Evolutionary conservation across 2,113 vertebrate species (phyloP).

Genomic region (Hemiprocne comata): DNA sequence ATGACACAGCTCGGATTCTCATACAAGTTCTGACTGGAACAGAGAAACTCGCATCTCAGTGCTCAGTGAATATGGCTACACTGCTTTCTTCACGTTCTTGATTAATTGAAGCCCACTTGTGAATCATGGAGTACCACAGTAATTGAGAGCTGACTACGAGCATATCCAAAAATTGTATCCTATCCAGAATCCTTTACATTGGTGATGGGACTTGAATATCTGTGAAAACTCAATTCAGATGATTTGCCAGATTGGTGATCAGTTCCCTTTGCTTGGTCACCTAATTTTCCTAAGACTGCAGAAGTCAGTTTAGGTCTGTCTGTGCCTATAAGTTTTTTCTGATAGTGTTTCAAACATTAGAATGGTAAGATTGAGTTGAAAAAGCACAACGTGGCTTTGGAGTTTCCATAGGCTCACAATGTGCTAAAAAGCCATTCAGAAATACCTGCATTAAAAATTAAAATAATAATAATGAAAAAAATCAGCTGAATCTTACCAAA

Average conservation of each 20-base stretch:
- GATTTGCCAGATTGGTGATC: not conserved
- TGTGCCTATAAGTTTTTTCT: not conserved
- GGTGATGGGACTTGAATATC: not conserved
- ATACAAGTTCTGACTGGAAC: not conserved
- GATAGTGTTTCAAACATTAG: not conserved
- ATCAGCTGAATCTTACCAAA: not conserved
- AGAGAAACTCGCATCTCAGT: not conserved
- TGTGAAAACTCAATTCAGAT: not conserved
- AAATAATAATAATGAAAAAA: not conserved
- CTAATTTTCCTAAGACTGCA: not conserved
- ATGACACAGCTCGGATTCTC: not conserved
- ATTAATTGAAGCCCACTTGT: not conserved
- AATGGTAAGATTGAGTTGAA: not conserved
- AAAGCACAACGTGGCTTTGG: not conserved
- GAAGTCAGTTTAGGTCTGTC: not conserved
- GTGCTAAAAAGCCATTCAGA: not conserved
- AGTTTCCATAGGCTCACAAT: not conserved
- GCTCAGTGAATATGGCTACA: not conserved
- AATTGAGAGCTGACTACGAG: not conserved
- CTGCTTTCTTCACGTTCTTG: not conserved
- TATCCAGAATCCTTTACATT: not conserved
- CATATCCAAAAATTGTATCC: not conserved
- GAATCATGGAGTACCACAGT: not conserved
- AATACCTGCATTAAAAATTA: not conserved
- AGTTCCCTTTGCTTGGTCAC: not conserved